Evolutionary conservation across 2,113 vertebrate species (phyloP).

Genomic region (Cottus gobio): DNA sequence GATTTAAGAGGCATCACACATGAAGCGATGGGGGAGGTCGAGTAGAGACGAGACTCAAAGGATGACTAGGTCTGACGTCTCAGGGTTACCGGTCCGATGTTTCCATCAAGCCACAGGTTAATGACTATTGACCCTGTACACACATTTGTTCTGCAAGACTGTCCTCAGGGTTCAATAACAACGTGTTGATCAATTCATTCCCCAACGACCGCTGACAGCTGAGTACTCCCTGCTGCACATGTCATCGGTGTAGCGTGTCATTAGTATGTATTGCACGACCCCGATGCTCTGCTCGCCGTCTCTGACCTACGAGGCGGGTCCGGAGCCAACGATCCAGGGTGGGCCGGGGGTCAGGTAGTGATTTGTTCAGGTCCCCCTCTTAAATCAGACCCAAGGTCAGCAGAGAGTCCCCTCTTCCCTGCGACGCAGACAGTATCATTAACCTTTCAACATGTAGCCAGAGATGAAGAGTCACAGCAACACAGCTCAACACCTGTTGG

Average conservation of each 20-base stretch:
- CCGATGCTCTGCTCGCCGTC: background rate
- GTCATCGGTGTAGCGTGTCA: background rate
- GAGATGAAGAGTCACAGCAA: background rate
- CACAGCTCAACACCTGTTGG: too few relatives aligned
- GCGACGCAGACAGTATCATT: background rate
- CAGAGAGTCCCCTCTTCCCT: background rate
- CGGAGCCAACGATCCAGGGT: background rate
- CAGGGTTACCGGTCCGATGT: conserved; percentile 2
- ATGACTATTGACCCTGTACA: conserved; percentile 23
- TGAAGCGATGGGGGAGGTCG: background rate
- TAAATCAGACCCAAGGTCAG: background rate
- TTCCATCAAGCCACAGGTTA: conserved; percentile 27
- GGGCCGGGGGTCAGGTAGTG: background rate
- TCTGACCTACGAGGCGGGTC: conserved; percentile 1
- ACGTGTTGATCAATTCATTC: background rate
- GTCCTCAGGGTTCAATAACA: background rate
- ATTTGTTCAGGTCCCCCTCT: conserved; percentile 9
- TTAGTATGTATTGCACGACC: conserved; percentile 20
- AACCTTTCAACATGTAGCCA: background rate
- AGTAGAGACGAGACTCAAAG: background rate
- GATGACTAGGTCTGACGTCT: background rate
- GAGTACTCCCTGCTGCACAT: background rate
- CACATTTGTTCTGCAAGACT: background rate
- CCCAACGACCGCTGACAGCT: background rate
- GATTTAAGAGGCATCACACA: too few relatives aligned